phyloP scores from a whole-genome alignment of 1,140 invertebrate species.

The Rhysida immarginata region DNA sequence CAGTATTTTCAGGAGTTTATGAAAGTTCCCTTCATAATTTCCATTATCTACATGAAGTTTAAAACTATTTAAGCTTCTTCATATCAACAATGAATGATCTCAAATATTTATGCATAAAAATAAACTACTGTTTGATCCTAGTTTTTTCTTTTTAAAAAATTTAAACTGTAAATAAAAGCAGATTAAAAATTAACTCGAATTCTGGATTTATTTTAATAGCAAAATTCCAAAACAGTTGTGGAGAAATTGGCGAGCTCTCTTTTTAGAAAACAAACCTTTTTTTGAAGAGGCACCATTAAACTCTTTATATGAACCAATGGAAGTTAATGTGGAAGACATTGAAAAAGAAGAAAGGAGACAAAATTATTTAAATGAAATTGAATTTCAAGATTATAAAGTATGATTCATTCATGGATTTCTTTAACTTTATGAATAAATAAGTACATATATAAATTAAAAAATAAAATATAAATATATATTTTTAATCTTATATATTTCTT shows the following conservation, averaged over 20 bases:
- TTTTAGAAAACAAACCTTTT: background rate
- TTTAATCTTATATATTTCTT: too few relatives aligned
- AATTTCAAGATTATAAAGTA: background rate
- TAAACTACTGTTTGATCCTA: too few relatives aligned
- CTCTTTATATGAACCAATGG: background rate
- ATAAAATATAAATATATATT: too few relatives aligned
- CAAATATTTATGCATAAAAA: too few relatives aligned
- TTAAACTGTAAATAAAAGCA: too few relatives aligned
- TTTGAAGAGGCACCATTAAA: background rate
- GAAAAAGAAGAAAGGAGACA: background rate
- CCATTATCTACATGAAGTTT: too few relatives aligned
- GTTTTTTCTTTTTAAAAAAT: too few relatives aligned
- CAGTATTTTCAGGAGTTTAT: too few relatives aligned
- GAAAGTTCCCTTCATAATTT: too few relatives aligned
- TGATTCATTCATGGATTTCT: background rate
- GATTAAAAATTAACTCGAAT: background rate
- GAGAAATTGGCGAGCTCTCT: background rate
- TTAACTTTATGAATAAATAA: background rate
- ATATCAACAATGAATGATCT: too few relatives aligned
- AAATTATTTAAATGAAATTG: background rate
- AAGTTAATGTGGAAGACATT: background rate
- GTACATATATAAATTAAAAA: too few relatives aligned
- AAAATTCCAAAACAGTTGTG: background rate
- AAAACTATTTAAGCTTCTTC: too few relatives aligned
- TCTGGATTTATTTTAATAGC: background rate